These are phyloP conservation scores for Astyanax mexicanus DNA, from an alignment of 2,797 vertebrate species.

Conservation along the genomic window DNA sequence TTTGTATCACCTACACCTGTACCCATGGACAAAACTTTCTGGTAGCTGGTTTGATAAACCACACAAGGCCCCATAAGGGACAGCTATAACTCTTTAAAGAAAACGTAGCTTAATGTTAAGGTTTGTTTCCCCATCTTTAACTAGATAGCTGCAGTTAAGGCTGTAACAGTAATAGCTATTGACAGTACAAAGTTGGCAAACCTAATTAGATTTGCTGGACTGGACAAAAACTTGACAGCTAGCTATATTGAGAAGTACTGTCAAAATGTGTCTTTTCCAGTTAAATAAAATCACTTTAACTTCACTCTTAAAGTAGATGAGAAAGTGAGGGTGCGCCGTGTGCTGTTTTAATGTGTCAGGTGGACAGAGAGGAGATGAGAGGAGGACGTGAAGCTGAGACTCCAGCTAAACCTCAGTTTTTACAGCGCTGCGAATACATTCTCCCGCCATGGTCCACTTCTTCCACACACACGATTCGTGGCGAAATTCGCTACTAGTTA, in stretches of 20 bases:
- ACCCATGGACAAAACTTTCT: too few species aligned
- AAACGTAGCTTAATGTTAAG: too few species aligned
- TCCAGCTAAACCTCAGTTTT: background rate
- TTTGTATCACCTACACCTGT: too few species aligned
- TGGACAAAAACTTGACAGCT: conserved; percentile 10
- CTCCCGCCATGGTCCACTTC: background rate
- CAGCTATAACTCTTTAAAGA: too few species aligned
- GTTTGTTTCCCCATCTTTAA: too few species aligned
- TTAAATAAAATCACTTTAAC: background rate
- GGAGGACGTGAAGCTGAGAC: background rate
- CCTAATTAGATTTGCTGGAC: too few species aligned
- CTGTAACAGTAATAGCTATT: background rate
- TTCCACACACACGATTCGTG: background rate
- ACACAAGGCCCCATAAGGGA: too few species aligned
- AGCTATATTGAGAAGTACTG: background rate
- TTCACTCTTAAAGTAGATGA: background rate
- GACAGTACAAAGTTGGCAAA: background rate
- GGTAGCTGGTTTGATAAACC: too few species aligned
- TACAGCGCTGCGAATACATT: background rate
- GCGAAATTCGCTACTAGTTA: too few species aligned
- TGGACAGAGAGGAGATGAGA: background rate
- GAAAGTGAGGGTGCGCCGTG: background rate
- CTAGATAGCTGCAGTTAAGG: background rate
- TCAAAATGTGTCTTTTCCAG: background rate
- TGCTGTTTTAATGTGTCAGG: conserved; percentile 2